Evolutionary conservation across 2,888 invertebrate species (phyloP).

Genomic region (Dicyrtomina minuta): DNA sequence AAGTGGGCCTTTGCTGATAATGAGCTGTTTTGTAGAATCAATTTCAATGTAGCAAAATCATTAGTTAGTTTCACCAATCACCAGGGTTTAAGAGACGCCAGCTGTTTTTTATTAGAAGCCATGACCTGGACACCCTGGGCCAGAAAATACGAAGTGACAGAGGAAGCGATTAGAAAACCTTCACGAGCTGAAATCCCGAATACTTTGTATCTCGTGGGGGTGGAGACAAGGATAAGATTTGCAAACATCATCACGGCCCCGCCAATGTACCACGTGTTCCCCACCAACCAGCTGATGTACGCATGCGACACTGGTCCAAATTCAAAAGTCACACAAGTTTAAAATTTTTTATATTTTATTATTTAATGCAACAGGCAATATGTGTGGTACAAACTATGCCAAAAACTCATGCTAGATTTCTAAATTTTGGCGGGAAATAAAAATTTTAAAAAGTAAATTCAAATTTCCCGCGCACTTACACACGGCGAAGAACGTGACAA

Average conservation of each 20-base stretch:
- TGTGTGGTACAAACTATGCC: too few relatives aligned
- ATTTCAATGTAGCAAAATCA: too few relatives aligned
- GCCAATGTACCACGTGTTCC: not conserved
- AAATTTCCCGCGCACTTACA: too few relatives aligned
- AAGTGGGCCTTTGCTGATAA: too few relatives aligned
- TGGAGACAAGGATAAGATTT: not conserved
- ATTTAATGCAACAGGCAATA: too few relatives aligned
- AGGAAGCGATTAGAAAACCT: not conserved
- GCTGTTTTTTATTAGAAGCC: not conserved
- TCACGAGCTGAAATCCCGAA: not conserved
- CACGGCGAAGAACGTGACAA: not conserved
- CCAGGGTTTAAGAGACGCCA: not conserved
- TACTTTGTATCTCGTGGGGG: not conserved
- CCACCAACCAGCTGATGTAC: not conserved
- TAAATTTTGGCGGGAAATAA: too few relatives aligned
- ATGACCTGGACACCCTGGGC: not conserved
- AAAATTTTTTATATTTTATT: too few relatives aligned
- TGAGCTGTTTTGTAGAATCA: too few relatives aligned
- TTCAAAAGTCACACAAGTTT: too few relatives aligned
- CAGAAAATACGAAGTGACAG: conserved; percentile 1
- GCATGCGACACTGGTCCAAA: not conserved
- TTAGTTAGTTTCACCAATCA: too few relatives aligned
- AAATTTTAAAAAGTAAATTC: too few relatives aligned
- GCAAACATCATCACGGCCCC: not conserved
- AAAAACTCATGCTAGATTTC: too few relatives aligned